Base-by-base conservation (phyloP, 2,888 invertebrate species). In the Drosophila silvestris region DNA sequence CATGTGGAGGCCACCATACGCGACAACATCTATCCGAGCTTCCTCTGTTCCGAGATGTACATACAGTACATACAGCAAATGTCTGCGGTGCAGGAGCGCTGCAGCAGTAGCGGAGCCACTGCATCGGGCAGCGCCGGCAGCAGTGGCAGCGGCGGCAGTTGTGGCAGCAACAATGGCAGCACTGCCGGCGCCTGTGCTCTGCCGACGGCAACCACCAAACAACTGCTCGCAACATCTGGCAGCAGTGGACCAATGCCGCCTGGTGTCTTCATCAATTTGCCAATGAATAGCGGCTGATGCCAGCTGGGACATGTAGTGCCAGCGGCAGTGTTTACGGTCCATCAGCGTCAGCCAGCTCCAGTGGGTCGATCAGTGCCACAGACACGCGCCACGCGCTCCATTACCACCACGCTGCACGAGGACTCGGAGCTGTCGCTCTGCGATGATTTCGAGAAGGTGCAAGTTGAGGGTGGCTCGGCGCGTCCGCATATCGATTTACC, bases 31-130 rank as follows among this genome's bases (percentile, higher is more conserved):
- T 99, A 99, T 94, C 97, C 97, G 70, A 96, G 97, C 94, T 99
- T 99, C 94, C 95, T 99, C 81, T 96, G 96, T 87, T 98, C 98
- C 87, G 98, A 98, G 91, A 95, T 97, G 93, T 99, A 98, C 95
- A 96, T 98, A 91, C 95, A 96, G 92, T 96, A 97, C 94, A 96
- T 97, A 94, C 95, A 96, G 94, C 94, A 96, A 94, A 94, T 95
- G 94, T 92, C 93, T 9, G 93, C 91, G 37, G 83, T 89, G 37
- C 93, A 93, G 63, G 94, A 96, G 94, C 92, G 93, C n/a, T 92
- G 90, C 67, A 94, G 90, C 52, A 92, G 92, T 88, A 91, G 91
- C 67, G 82, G 85, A n/a, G 84, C 87, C 52, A 90, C 82, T 68
- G 80, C 84, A 58, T 74, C 85, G 70, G 89, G 92, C 67, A 91